Base-by-base conservation (phyloP, 2,888 invertebrate genomes). In the Monopis laevigella region DNA sequence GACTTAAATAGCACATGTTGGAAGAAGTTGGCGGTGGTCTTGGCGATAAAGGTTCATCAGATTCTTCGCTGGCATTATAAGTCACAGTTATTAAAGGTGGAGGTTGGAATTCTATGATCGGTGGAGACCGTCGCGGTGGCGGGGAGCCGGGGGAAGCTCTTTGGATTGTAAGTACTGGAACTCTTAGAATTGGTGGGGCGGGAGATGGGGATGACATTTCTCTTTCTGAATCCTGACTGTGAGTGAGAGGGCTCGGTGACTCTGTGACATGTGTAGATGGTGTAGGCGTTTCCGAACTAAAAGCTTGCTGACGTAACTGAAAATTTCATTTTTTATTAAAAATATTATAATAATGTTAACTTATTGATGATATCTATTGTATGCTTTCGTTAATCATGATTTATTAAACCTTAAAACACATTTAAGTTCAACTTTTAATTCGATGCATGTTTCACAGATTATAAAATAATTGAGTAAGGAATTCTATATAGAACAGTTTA, bases 61-160 rank as follows among this genome's bases (percentile, higher is more conserved):
- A 90, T 65, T 91, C 90, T 62, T 90, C 90, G 54, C 88, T 89
- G 65, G 88, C 84, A 53, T 89, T 89, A 51, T 87, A 87, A 0
- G 90, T 90, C 18, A 91, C 86, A 8, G 89, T 90, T 51, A 89
- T 89, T 52, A 87, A 69, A 1, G 89, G 89, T 6, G 88, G 88
- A 17, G 67, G 84, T 73, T 51, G 88, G 80, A 61, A 88, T 83
- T 89, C 65, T 82, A 89, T 56, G 82, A 84, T 68, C 69, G 88
- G 78, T 66, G 88, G 68, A 65, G 86, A 81, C 55, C 86, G 82
- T 55, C 80, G 75, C 21, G 83, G 84, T 5, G 84, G 84, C 4
- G 84, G 81, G 27, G 83, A 85, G 1, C 88, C 88, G 11, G 89
- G 89, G 2, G 88, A 88, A 0, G 89, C 86, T 35, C 88, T 83